Percentiles rank a stretch among this genome's conserved stretches.
Conservation (phyloP, 2,888 invertebrate genomes). For the Emmelina monodactyla region DNA sequence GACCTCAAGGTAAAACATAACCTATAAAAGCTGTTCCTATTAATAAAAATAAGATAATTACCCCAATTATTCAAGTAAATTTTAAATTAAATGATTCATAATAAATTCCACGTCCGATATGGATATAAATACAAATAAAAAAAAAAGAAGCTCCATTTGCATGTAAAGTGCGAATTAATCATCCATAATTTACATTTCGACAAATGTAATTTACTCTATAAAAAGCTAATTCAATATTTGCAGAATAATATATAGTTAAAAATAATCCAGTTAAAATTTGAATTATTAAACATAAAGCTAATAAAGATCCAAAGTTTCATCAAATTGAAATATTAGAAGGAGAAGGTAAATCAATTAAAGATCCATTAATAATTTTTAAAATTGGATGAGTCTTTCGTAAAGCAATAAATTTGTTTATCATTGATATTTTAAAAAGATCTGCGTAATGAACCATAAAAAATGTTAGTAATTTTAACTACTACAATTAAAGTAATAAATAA, state of each 20-base stretch:
- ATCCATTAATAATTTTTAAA: constrained; percentile 66
- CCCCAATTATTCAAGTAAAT: constrained; percentile 70
- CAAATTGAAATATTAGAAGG: constrained; percentile 68
- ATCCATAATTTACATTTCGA: constrained; percentile 74
- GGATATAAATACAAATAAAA: constrained; percentile 74
- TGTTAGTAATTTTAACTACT: constrained; percentile 66
- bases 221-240: constrained; percentile 71
- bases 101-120: constrained; percentile 71
- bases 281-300: constrained; percentile 69
- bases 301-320: constrained; percentile 76
- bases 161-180: constrained; percentile 71
- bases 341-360: constrained; percentile 67
- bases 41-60: constrained; percentile 70
- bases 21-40: constrained; percentile 81
- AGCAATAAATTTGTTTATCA: constrained; percentile 44
- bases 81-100: constrained; percentile 57
- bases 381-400: constrained; percentile 51
- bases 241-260: constrained; percentile 73
- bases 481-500: constrained; percentile 67
- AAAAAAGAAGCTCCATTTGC: constrained; percentile 78
- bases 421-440: constrained; percentile 34
- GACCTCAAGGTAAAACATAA: constrained; percentile 80
- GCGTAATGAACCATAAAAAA: constrained; percentile 62
- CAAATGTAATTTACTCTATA: constrained; percentile 73
- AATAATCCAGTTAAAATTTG: constrained; percentile 76